These are phyloP conservation scores for Forbesichthys agassizii DNA, from an alignment of 2,113 vertebrate species.

Conservation along the genomic window DNA sequence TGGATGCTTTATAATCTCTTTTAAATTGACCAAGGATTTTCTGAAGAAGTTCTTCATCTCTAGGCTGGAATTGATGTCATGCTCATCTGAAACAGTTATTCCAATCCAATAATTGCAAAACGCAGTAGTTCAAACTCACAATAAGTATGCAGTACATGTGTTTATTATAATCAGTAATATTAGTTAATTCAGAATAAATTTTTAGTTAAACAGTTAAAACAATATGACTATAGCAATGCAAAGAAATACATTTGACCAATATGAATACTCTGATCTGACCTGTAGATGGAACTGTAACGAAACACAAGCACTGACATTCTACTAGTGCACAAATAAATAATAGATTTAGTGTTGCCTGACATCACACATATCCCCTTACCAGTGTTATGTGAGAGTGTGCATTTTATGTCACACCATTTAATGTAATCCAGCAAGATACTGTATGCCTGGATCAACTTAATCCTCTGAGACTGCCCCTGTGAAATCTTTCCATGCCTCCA, in stretches of 20 bases:
- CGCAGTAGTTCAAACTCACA: neutral
- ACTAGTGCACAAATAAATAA: slow-evolving; percentile 24
- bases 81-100: slow-evolving; percentile 49
- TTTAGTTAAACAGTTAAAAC: too few relatives aligned
- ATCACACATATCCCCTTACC: slow-evolving; percentile 68
- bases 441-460: slow-evolving; percentile 85
- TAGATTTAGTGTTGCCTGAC: slow-evolving; percentile 17
- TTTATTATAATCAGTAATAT: neutral
- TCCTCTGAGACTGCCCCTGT: slow-evolving; percentile 63
- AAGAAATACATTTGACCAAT: too few relatives aligned
- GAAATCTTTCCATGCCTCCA: slow-evolving; percentile 86
- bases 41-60: slow-evolving; percentile 81
- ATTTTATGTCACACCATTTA: slow-evolving; percentile 82
- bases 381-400: slow-evolving; percentile 21
- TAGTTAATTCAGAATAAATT: neutral
- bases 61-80: slow-evolving; percentile 49
- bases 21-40: slow-evolving; percentile 81
- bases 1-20: slow-evolving; percentile 80
- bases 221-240: too few relatives aligned
- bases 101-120: neutral
- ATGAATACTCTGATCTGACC: slow-evolving; percentile 1
- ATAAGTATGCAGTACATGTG: neutral
- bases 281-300: slow-evolving; percentile 46
- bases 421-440: slow-evolving; percentile 84
- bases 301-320: slow-evolving; percentile 8